Conservation (phyloP, 92 coral and sea anemone species). For the Siderastrea radians region DNA sequence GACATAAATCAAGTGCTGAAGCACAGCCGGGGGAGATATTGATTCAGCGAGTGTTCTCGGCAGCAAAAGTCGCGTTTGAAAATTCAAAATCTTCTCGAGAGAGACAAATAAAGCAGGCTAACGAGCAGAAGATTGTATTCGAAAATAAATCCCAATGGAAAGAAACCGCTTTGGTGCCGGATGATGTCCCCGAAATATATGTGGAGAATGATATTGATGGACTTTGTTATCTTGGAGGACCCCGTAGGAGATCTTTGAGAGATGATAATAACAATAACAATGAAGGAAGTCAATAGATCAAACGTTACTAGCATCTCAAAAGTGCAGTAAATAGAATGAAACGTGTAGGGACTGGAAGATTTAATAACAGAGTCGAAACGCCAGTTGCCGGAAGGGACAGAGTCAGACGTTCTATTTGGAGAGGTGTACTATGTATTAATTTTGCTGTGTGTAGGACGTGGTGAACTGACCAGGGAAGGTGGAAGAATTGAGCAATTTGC, state of each 20-base stretch:
- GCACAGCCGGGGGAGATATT: conserved; percentile 8
- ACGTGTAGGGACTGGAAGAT: not conserved
- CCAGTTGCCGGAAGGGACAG: too few species aligned
- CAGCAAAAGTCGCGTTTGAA: conserved; percentile 37
- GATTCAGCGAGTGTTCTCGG: conserved; percentile 39
- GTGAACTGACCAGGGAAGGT: too few species aligned
- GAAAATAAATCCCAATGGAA: not conserved
- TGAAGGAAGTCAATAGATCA: not conserved
- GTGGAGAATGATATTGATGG: conserved; percentile 72
- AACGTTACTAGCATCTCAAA: not conserved
- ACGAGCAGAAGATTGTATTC: not conserved
- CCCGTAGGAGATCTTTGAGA: conserved; percentile 34
- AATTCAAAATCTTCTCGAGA: conserved; percentile 25
- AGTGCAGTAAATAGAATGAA: not conserved
- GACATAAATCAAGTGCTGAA: conserved; percentile 13
- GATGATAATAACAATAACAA: conserved; percentile 10
- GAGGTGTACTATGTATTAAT: too few species aligned
- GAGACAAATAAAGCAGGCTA: not conserved
- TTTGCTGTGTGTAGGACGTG: too few species aligned
- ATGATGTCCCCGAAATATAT: conserved; percentile 55
- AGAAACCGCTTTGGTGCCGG: not conserved
- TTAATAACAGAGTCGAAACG: not conserved
- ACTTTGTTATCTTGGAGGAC: conserved; percentile 35
- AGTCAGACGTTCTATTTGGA: too few species aligned
- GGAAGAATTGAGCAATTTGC: too few species aligned